These are phyloP conservation scores for Chionoecetes opilio DNA, from an alignment of 1,140 invertebrate genomes.

Conservation along the genomic window DNA sequence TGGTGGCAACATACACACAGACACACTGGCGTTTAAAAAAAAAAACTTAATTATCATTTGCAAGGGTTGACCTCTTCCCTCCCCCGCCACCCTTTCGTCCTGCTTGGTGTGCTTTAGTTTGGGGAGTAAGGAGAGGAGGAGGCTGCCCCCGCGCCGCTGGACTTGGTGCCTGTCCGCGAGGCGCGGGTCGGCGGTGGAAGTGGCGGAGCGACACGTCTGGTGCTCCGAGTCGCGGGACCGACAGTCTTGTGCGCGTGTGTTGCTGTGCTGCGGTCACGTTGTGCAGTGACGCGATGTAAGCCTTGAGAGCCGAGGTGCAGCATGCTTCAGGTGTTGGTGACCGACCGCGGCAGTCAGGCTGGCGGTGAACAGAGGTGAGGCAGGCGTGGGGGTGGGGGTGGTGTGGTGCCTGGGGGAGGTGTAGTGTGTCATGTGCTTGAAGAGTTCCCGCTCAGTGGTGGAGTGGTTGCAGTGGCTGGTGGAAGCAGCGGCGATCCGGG, in stretches of 20 bases:
- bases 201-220: neutral
- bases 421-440: neutral
- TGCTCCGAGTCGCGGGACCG: neutral
- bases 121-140: neutral
- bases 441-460: neutral
- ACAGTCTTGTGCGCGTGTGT: neutral
- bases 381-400: neutral
- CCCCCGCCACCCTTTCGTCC: conserved; percentile 36
- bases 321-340: conserved; percentile 3
- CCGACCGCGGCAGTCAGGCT: neutral
- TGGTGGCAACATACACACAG: neutral
- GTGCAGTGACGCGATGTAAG: neutral
- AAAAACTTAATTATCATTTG: conserved; percentile 43
- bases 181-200: neutral
- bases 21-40: neutral
- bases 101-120: neutral
- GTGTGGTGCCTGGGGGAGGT: neutral
- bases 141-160: neutral
- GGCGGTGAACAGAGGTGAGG: conserved; percentile 12
- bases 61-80: conserved; percentile 48
- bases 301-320: neutral
- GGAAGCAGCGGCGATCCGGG: neutral
- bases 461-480: neutral
- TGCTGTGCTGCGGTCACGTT: conserved; percentile 15
- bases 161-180: neutral